These are phyloP conservation scores for Seriola rivoliana DNA, from an alignment of 2,113 vertebrate species.

Conservation along the genomic window DNA sequence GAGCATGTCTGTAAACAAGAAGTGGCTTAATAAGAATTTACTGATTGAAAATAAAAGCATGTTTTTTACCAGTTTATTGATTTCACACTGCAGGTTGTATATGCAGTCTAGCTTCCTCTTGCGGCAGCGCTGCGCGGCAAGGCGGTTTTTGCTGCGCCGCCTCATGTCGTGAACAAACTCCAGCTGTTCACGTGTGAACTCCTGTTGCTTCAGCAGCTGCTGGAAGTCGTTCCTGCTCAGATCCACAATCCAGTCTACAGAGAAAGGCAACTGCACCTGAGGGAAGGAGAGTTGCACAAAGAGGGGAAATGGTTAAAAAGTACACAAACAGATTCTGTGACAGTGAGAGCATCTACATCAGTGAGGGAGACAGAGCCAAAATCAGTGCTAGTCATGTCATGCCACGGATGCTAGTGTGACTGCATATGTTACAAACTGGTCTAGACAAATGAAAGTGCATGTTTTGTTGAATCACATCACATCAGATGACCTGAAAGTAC, in stretches of 20 bases:
- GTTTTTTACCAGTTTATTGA: slow-evolving; percentile 91
- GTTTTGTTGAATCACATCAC: neutral
- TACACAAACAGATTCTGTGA: neutral
- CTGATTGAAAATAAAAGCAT: neutral
- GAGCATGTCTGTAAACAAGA: neutral
- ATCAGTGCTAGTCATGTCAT: neutral
- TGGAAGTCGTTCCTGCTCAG: slow-evolving; percentile 96
- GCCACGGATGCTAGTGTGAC: neutral
- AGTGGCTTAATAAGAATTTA: neutral
- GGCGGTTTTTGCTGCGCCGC: slow-evolving; percentile 95
- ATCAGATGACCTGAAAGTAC: too few relatives aligned
- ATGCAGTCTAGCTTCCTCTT: slow-evolving; percentile 98
- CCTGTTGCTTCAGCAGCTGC: slow-evolving; percentile 92
- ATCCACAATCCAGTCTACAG: slow-evolving; percentile 90
- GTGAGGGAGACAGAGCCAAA: neutral
- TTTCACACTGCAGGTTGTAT: slow-evolving; percentile 94
- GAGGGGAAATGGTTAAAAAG: neutral
- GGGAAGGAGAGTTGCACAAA: neutral
- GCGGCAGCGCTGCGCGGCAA: slow-evolving; percentile 95
- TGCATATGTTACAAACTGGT: neutral
- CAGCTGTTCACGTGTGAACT: slow-evolving; percentile 90
- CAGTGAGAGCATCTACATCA: neutral
- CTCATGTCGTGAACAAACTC: slow-evolving; percentile 95
- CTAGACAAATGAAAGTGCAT: neutral
- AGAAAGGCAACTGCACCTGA: slow-evolving; percentile 92